Percentiles rank a stretch among this genome's conserved stretches.
phyloP scores from a whole-genome alignment of 2,113 vertebrate genomes.

The Amazona vittata region DNA sequence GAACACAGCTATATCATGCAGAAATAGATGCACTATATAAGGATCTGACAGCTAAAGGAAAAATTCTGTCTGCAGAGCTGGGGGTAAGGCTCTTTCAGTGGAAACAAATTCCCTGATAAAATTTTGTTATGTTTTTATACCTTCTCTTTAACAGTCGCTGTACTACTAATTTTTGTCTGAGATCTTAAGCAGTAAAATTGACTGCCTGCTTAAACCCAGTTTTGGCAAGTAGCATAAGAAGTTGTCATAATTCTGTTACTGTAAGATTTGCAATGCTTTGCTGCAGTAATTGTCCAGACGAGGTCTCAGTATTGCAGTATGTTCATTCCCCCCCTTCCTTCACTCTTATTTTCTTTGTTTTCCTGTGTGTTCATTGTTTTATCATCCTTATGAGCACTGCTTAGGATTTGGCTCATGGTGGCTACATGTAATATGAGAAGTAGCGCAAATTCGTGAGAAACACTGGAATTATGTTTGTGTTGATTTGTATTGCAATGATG shows the following conservation, averaged over 20 bases:
- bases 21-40: conserved; percentile 97
- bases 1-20: conserved; percentile 94
- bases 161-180: not conserved
- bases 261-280: not conserved
- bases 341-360: not conserved
- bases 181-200: not conserved
- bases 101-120: not conserved
- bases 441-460: rapidly evolving
- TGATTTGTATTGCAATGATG: not conserved
- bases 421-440: not conserved
- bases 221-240: not conserved
- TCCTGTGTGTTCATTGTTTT: not conserved
- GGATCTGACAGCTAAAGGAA: conserved; percentile 94
- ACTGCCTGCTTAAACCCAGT: not conserved
- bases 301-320: not conserved
- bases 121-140: not conserved
- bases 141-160: not conserved
- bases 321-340: not conserved
- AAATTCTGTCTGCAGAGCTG: conserved; percentile 91
- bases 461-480: not conserved
- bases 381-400: not conserved
- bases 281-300: not conserved
- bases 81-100: conserved; percentile 78
- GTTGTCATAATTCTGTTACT: not conserved
- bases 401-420: not conserved